Base-by-base conservation (phyloP, 2,113 vertebrate genomes). In the Pao palembangensis region DNA sequence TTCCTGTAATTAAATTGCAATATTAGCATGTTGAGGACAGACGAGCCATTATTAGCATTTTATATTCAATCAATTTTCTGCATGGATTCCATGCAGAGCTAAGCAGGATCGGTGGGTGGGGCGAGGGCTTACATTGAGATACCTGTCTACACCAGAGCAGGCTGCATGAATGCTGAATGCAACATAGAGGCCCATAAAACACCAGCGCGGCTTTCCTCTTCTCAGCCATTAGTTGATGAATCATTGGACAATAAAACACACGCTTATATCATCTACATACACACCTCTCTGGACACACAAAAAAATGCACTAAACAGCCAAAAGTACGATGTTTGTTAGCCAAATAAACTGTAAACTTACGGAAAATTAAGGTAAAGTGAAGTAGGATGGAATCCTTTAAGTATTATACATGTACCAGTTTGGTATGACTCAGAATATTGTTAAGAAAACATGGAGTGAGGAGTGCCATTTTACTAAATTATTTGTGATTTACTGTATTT, bases 11-110 rank as follows among this genome's bases (percentile, higher is more conserved):
- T 59, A 56, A 61, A 62, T 66, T 3, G 28, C 54, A 53, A 75
- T 73, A 75, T 76, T 82, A 81, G 80, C 76, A 79, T 77, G 67
- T 79, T 13, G 64, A 41, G 69, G 76, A 81, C 74, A 71, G 55
- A 64, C 59, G 76, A 71, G 47, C 15, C 31, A n/a, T 48, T 69
- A 73, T 74, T 83, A 76, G 74, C 75, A 73, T 79, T 82, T 85
- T 78, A 75, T 79, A 69, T 60, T 71, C 60, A 60, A 78, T 88
- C 82, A 85, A 70, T 85, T 81, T 82, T 68, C 69, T n/a, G 54
- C 80, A 76, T 76, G 76, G 72, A 73, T 80, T 79, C 67, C 7
- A 52, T 23, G 75, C 51, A 19, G 58, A 54, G 67, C 54, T 18
- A 19, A 55, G 55, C 1, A 10, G 21, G 55, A 78, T 48, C 34